Conservation (phyloP, 2,113 vertebrate genomes). For the Boleophthalmus pectinirostris region DNA sequence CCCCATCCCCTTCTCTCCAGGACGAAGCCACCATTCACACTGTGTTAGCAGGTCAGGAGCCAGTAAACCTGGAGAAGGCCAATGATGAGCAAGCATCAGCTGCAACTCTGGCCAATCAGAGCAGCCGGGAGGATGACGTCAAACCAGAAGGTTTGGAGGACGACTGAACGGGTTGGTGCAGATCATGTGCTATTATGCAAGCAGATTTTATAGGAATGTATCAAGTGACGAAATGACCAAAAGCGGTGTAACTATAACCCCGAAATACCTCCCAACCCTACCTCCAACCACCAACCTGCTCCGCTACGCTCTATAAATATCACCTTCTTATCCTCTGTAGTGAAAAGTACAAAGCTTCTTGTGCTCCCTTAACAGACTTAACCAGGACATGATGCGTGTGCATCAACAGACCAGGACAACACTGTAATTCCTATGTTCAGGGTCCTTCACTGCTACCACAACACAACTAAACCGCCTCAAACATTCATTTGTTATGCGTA, state of each 20-base stretch:
- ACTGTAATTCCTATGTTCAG: conserved; percentile 53
- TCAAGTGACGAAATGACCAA: conserved; percentile 61
- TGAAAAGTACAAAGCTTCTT: conserved; percentile 17
- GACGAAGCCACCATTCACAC: conserved; percentile 90
- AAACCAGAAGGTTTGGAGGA: conserved; percentile 96
- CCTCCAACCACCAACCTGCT: conserved; percentile 69
- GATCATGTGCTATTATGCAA: conserved; percentile 66
- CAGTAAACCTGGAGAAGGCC: conserved; percentile 90
- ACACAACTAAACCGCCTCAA: conserved; percentile 69
- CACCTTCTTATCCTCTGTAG: conserved; percentile 40
- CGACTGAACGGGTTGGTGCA: conserved; percentile 78
- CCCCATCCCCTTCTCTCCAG: conserved; percentile 74
- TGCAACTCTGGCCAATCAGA: conserved; percentile 85
- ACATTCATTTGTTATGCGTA: conserved; percentile 11
- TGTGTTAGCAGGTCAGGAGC: conserved; percentile 82
- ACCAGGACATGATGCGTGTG: conserved; percentile 28
- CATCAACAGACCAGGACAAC: conserved; percentile 40
- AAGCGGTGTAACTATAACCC: conserved; percentile 63
- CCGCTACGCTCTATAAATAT: conserved; percentile 55
- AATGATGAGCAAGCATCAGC: conserved; percentile 86
- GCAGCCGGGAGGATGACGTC: conserved; percentile 77
- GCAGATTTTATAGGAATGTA: conserved; percentile 69
- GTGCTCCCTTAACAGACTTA: conserved; percentile 30
- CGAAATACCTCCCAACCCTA: conserved; percentile 70
- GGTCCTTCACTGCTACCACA: conserved; percentile 68